phyloP scores from a whole-genome alignment of 2,888 invertebrate species.

The Ophion ellenae region DNA sequence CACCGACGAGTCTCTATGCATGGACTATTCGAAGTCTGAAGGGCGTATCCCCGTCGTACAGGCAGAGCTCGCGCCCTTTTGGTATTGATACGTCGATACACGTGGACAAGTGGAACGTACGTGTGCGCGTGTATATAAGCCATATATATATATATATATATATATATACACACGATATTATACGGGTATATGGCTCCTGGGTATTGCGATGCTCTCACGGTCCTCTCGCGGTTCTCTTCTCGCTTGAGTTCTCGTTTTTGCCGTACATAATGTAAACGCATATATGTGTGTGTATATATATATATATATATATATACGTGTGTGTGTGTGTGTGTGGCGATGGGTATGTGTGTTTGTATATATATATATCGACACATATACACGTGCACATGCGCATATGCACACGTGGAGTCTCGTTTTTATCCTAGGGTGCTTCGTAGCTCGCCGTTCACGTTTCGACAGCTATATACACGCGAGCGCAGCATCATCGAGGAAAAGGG shows the following conservation, averaged over 20 bases:
- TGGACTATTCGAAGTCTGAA: too few relatives aligned
- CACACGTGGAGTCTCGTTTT: neutral
- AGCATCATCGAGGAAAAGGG: neutral
- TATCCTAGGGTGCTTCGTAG: neutral
- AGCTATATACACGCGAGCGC: slow-evolving; percentile 2
- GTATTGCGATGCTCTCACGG: slow-evolving; percentile 51
- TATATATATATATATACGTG: too few relatives aligned
- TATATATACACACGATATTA: slow-evolving; percentile 3
- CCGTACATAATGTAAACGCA: neutral
- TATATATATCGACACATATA: neutral
- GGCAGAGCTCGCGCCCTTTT: too few relatives aligned
- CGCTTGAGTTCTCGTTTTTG: slow-evolving; percentile 48
- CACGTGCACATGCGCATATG: neutral
- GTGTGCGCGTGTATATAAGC: neutral
- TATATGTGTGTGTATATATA: too few relatives aligned
- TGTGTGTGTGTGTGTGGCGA: too few relatives aligned
- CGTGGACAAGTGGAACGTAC: neutral
- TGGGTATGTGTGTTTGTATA: too few relatives aligned
- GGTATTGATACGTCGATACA: too few relatives aligned
- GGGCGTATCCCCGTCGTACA: too few relatives aligned
- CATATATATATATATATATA: neutral
- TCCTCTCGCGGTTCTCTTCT: slow-evolving; percentile 49
- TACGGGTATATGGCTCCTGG: slow-evolving; percentile 46
- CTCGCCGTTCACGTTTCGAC: slow-evolving; percentile 7
- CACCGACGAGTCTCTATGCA: too few relatives aligned